Conservation (phyloP, 1,140 invertebrate species). For the Drosophila quadrilineata region DNA sequence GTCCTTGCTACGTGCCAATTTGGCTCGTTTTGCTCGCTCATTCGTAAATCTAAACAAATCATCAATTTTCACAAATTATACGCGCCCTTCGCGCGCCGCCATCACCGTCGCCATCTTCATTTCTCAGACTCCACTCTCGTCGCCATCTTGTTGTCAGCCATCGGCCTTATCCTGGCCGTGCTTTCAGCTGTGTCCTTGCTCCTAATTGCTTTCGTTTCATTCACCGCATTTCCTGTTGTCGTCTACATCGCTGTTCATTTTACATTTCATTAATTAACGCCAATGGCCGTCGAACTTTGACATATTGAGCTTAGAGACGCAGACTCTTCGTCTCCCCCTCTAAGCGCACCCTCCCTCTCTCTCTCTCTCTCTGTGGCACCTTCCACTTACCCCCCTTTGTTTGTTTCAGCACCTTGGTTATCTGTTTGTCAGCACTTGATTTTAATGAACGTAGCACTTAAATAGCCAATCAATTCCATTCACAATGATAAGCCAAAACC, state of each 20-base stretch:
- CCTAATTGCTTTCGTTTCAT: constrained; percentile 67
- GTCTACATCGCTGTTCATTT: constrained; percentile 54
- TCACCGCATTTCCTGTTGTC: constrained; percentile 55
- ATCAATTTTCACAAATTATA: constrained; percentile 80
- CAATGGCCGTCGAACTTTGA: constrained; percentile 69
- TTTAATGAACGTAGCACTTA: constrained; percentile 11
- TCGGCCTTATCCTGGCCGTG: constrained; percentile 16
- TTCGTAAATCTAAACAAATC: constrained; percentile 80
- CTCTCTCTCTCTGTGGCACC: not conserved
- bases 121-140: not conserved
- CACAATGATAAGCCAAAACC: constrained; percentile 7
- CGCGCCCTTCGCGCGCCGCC: constrained; percentile 35
- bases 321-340: not conserved
- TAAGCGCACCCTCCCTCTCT: not conserved
- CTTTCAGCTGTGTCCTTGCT: constrained; percentile 24
- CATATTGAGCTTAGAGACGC: constrained; percentile 62
- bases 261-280: constrained; percentile 78
- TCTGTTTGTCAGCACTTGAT: constrained; percentile 13
- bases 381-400: not conserved
- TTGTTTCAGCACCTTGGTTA: not conserved
- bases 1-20: constrained; percentile 70
- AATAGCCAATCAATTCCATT: constrained; percentile 9
- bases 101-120: not conserved
- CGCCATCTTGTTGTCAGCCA: not conserved
- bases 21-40: constrained; percentile 74